Base-by-base conservation (phyloP, 2,113 vertebrate genomes). In the Paracanthobrama guichenoti region DNA sequence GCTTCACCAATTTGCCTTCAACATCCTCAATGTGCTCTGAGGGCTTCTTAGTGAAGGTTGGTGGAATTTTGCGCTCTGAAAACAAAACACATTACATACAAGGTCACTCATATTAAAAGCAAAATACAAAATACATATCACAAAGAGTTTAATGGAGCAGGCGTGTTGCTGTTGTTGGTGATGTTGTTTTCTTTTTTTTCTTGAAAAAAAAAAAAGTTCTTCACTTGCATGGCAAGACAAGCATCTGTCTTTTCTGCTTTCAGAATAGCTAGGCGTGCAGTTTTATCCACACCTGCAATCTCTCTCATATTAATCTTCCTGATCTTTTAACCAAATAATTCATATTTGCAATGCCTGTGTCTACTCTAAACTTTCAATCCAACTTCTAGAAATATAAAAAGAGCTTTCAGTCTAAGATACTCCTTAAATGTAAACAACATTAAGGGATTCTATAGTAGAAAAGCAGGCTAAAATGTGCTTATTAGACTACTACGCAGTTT, bases 271-370 rank as follows among this genome's bases (percentile, higher is more conserved):
- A 98, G 92, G 20, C 92, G 94, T 89, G 96, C 92, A 0, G 72
- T 96, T 88, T 96, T 95, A 62, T 97, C 96, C 87, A 94, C 94
- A 88, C 94, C 92, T 6, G 94, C 95, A 88, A n/a, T 97, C 28
- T 94, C 94, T 35, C 95, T 96, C 24, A 95, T 86, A 31, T 96
- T 96, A 69, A 80, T 98, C 96, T 92, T 97, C 93, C 89, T 96
- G 95, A 88, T 98, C 96, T 93, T 97, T 98, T 67, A 95, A 96
- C 97, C 96, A 98, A 77, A 94, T 95, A 88, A 86, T 97, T 94
- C 18, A 42, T 18, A 39, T 42, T 44, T 97, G 96, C 67, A 93
- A 82, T 9, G 97, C 96, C 83, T 97, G 96, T 13, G 92, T 96
- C 89, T 98, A 95, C 86, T 94, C 95, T 75, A 96, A 93, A 82